These are phyloP conservation scores for Denticeps clupeoides DNA, from an alignment of 2,797 vertebrate species.

Conservation along the genomic window DNA sequence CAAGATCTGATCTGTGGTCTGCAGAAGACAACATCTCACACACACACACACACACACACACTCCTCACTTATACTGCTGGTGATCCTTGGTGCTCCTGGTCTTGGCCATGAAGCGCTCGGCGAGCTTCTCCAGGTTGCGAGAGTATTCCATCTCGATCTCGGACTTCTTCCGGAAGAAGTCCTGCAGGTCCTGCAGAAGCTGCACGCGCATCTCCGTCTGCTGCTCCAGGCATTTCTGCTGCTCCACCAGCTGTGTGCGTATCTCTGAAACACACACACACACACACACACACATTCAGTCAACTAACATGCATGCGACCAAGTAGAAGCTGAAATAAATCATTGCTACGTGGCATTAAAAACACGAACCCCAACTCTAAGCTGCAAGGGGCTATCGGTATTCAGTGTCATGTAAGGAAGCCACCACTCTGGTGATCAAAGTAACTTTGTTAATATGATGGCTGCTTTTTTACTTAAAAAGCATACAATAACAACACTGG, in stretches of 20 bases:
- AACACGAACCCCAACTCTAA: no score
- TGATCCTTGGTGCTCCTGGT: conserved; percentile 97
- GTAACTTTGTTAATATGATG: no score
- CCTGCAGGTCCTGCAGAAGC: conserved; percentile 93
- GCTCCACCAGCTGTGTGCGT: conserved; percentile 88
- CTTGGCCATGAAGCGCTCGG: conserved; percentile 98
- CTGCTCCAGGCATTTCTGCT: conserved; percentile 97
- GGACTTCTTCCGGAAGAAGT: conserved; percentile 96
- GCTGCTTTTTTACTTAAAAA: no score
- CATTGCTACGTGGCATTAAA: no score
- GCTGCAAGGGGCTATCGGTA: no score
- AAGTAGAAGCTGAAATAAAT: no score
- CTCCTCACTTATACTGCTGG: conserved; percentile 89
- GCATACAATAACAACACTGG: no score
- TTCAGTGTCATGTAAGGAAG: no score
- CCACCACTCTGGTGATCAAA: no score
- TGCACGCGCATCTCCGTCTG: conserved; percentile 97
- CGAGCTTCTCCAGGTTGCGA: conserved; percentile 89
- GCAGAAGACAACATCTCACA: not conserved
- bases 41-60: not conserved
- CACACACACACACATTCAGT: not conserved
- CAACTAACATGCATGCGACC: not conserved
- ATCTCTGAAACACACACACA: conserved; percentile 59
- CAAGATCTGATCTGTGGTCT: no score
- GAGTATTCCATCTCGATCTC: conserved; percentile 98